phyloP scores from a whole-genome alignment of 2,113 vertebrate species.

The Dicaeum eximium region DNA sequence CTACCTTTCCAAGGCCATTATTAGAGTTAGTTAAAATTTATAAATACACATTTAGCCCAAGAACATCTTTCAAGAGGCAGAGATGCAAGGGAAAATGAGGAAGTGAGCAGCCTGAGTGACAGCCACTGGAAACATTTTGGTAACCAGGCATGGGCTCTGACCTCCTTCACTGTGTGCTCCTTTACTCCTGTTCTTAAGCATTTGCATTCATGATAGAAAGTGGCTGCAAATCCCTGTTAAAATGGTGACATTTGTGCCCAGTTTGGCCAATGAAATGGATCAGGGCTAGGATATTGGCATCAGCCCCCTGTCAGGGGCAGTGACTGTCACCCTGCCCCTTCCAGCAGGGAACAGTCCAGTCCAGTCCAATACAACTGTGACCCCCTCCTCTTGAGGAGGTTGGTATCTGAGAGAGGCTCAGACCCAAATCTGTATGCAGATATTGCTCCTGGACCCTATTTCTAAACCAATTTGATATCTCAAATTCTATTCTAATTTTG shows the following conservation, averaged over 20 bases:
- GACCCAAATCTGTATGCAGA: neutral
- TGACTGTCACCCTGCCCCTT: neutral
- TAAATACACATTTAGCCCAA: neutral
- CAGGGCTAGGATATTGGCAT: neutral
- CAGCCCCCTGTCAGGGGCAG: neutral
- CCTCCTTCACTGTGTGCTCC: neutral
- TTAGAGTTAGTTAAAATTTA: neutral
- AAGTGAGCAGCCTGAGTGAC: neutral
- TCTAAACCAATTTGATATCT: neutral
- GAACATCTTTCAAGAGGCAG: neutral
- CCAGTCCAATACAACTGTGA: rapidly evolving
- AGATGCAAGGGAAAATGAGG: neutral
- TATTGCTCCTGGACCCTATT: neutral
- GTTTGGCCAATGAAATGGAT: neutral
- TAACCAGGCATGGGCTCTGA: neutral
- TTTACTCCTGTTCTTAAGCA: too few relatives aligned
- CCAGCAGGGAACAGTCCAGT: neutral
- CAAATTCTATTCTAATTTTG: neutral
- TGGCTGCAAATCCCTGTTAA: neutral
- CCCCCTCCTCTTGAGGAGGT: neutral
- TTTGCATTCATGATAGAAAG: neutral
- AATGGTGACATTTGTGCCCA: neutral
- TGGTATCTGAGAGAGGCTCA: neutral
- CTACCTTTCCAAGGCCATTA: neutral
- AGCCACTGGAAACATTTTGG: neutral